Evolutionary conservation across 53 echinoderm and acorn worm genomes (phyloP), one percentile per base, ranked within the genome.

Genomic region (Pentamera pediparva): DNA sequence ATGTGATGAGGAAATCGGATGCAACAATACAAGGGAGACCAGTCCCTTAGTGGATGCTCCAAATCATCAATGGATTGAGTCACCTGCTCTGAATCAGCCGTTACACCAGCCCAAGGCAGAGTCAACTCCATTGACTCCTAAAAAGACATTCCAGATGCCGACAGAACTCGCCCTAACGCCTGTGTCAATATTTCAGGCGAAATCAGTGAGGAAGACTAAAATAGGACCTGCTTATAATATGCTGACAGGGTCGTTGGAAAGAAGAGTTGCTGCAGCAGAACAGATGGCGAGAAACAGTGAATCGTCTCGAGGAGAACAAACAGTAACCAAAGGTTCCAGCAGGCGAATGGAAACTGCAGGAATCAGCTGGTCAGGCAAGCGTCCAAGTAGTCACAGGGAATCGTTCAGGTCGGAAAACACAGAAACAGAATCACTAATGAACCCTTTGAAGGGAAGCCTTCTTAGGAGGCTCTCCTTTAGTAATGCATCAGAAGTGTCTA

Each of bases 91-190:
- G n/a, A n/a, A n/a, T n/a, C n/a, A n/a, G n/a, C n/a, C n/a, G 22
- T 82, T 38, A 56, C 82, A 41, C 82, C 87, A 6, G 72, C 87
- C 35, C 77, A 81, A 40, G 32, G 58, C 39, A 53, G 47, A 26
- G 22, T 72, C 52, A 21, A 72, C 53, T 5, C 34, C 33, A 25
- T 57, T 57, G 7, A 28, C 13, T 17, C 2, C 13, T 2, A 31
- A 15, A 2, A 6, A 57, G 6, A 12, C 58, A 31, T 26, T 24
- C 6, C 26, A 32, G 58, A 22, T n/a, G n/a, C n/a, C n/a, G n/a
- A n/a, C n/a, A n/a, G n/a, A n/a, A n/a, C n/a, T n/a, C n/a, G n/a
- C n/a, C n/a, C n/a, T n/a, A n/a, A n/a, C n/a, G n/a, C n/a, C n/a
- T n/a, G n/a, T n/a, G n/a, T n/a, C n/a, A n/a, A n/a, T n/a, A n/a